phyloP scores from a whole-genome alignment of 2,888 invertebrate species.

The Rhingia campestris region DNA sequence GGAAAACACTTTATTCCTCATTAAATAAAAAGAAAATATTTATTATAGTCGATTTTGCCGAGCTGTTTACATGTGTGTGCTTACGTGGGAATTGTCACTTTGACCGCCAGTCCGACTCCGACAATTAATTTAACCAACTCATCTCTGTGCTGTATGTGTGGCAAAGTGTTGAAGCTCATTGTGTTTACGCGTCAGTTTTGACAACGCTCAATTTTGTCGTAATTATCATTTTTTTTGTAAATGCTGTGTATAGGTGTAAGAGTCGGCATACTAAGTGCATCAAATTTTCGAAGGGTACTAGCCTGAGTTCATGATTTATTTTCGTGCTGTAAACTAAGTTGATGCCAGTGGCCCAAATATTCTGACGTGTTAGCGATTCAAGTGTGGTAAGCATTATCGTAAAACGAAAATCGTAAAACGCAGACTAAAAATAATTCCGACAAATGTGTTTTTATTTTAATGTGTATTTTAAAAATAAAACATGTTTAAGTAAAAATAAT shows the following conservation, averaged over 20 bases:
- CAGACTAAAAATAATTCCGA: constrained; percentile 56
- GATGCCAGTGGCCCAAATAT: constrained; percentile 13
- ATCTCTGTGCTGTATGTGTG: not conserved
- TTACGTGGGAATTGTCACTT: constrained; percentile 52
- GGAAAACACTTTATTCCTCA: constrained; percentile 35
- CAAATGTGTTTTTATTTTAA: constrained; percentile 48
- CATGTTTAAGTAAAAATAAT: constrained; percentile 38
- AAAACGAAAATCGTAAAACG: constrained; percentile 53
- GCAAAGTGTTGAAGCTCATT: constrained; percentile 11
- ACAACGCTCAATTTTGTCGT: not conserved
- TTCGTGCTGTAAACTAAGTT: constrained; percentile 18
- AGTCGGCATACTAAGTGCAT: not conserved
- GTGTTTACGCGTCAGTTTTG: constrained; percentile 25
- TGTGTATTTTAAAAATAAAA: constrained; percentile 9
- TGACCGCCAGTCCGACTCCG: constrained; percentile 39
- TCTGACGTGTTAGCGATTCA: constrained; percentile 43
- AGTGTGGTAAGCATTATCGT: constrained; percentile 56
- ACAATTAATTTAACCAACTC: constrained; percentile 26
- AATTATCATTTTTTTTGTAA: constrained; percentile 19
- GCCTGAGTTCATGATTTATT: constrained; percentile 13
- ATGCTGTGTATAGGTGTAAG: not conserved
- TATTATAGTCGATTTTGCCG: constrained; percentile 41
- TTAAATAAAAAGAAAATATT: constrained; percentile 24
- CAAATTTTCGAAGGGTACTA: not conserved
- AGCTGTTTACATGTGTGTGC: constrained; percentile 43